Percentiles rank a stretch among this genome's conserved stretches.
Evolutionary conservation across 1,140 invertebrate species (phyloP).

Genomic region (Drosophila nasuta): DNA sequence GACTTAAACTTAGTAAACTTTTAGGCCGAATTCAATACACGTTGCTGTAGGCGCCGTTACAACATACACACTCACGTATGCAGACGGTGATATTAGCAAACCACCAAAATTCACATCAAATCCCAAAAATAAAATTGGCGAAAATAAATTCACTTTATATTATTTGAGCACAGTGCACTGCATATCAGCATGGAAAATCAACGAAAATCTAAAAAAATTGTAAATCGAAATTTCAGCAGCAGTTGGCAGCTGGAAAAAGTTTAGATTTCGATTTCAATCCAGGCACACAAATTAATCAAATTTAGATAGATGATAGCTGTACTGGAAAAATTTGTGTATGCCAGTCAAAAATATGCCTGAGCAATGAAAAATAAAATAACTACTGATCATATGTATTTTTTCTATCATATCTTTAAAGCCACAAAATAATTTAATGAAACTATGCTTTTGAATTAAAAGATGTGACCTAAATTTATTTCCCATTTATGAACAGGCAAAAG

Average conservation of each 20-base stretch:
- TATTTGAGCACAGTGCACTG: background rate
- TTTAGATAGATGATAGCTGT: background rate
- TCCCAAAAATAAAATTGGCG: conserved; percentile 12
- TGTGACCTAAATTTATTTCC: background rate
- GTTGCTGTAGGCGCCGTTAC: too few species aligned
- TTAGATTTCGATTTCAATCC: background rate
- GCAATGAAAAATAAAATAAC: too few species aligned
- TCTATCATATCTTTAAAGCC: too few species aligned
- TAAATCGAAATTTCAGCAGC: background rate
- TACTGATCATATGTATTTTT: too few species aligned
- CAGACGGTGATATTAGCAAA: background rate
- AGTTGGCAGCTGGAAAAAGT: background rate
- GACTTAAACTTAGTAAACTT: too few species aligned
- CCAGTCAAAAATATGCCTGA: background rate
- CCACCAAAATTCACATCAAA: conserved; percentile 10
- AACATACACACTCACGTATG: conserved; percentile 6
- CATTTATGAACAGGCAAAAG: background rate
- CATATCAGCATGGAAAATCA: background rate
- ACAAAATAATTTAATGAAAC: too few species aligned
- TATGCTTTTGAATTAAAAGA: too few species aligned
- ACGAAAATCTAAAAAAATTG: background rate
- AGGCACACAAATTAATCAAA: background rate
- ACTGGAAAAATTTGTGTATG: background rate
- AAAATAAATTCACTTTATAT: conserved; percentile 14
- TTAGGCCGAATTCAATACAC: too few species aligned